phyloP scores from a whole-genome alignment of 2,797 vertebrate species.

The Lutra lutra region DNA sequence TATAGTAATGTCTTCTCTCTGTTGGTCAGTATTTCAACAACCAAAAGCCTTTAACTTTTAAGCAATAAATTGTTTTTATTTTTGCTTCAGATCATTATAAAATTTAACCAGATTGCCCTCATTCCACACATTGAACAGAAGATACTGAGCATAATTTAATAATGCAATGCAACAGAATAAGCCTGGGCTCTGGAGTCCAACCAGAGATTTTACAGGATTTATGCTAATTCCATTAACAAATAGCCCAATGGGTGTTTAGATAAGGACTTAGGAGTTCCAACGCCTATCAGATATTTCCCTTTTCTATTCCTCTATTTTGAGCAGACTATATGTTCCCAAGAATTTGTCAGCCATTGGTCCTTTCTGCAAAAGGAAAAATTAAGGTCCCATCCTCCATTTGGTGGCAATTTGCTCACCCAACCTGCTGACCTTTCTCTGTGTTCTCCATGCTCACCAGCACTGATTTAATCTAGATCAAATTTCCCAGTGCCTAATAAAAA shows the following conservation, averaged over 20 bases:
- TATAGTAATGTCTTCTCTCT: neutral
- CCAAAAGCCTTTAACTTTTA: neutral
- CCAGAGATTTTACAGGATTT: constrained; percentile 32
- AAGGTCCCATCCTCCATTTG: constrained; percentile 65
- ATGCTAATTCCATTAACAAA: constrained; percentile 56
- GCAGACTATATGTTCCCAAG: constrained; percentile 45
- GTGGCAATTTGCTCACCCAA: constrained; percentile 65
- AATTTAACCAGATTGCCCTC: neutral
- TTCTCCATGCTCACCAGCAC: neutral
- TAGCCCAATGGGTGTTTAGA: constrained; percentile 9
- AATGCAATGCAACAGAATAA: constrained; percentile 7
- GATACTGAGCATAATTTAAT: constrained; percentile 46
- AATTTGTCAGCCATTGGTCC: constrained; percentile 25
- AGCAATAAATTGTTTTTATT: neutral
- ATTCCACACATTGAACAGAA: neutral
- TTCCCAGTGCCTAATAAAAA: constrained; percentile 64
- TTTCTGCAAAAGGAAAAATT: constrained; percentile 58
- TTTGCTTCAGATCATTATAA: constrained; percentile 32
- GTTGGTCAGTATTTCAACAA: neutral
- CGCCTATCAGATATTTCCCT: neutral
- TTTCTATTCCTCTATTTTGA: constrained; percentile 28
- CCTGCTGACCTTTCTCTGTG: constrained; percentile 40
- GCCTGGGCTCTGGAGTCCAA: neutral
- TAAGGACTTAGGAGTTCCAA: neutral
- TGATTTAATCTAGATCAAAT: constrained; percentile 59